A percentile compares a stretch with the other conserved stretches of the same genome.
Evolutionary conservation across 2,113 vertebrate genomes (phyloP).

Genomic region (Eretmochelys imbricata): DNA sequence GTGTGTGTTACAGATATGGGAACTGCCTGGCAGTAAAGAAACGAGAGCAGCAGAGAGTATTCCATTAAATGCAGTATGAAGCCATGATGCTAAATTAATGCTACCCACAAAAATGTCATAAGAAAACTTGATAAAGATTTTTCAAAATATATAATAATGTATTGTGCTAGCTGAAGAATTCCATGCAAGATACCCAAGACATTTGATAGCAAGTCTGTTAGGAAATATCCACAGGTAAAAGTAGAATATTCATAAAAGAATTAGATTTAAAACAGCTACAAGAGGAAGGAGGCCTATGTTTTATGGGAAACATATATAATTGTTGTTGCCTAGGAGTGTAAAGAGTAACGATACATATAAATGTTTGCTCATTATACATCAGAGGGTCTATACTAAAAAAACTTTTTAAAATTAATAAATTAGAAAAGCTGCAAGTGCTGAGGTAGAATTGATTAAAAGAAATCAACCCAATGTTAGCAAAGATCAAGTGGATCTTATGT

Average conservation of each 20-base stretch:
- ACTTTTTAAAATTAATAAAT: not conserved
- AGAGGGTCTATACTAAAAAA: not conserved
- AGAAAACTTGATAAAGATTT: not conserved
- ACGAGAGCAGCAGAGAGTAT: not conserved
- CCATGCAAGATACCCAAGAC: not conserved
- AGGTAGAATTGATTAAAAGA: not conserved
- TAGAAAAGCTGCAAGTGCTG: not conserved
- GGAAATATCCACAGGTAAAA: not conserved
- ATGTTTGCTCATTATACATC: not conserved
- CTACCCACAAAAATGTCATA: not conserved
- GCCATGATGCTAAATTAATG: fast-evolving
- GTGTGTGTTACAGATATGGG: constrained; percentile 37
- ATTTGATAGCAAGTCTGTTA: not conserved
- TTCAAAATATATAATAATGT: not conserved
- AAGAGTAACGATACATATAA: not conserved
- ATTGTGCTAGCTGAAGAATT: not conserved
- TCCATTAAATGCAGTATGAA: not conserved
- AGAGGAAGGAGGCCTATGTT: not conserved
- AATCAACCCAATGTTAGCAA: not conserved
- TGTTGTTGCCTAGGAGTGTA: not conserved
- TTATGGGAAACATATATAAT: not conserved
- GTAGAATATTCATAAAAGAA: not conserved
- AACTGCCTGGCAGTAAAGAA: constrained; percentile 70
- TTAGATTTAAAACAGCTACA: not conserved
- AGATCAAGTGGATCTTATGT: not conserved